phyloP scores from a whole-genome alignment of 2,888 invertebrate species.

The Tetrapedia diversipes region DNA sequence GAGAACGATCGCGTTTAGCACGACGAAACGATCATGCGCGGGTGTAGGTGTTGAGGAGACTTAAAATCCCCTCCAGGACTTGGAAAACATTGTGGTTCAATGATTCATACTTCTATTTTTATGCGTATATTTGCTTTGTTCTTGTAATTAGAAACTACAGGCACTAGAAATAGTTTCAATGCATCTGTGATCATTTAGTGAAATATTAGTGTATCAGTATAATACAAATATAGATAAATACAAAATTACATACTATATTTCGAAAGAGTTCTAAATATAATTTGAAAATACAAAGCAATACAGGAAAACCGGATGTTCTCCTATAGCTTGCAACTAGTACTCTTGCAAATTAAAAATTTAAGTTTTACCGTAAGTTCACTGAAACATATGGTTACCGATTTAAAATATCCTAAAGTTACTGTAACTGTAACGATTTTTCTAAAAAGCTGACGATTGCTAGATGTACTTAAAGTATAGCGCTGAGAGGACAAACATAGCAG shows the following conservation, averaged over 20 bases:
- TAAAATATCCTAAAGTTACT: not conserved
- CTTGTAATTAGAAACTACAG: not conserved
- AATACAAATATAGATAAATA: too few species aligned
- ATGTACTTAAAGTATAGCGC: conserved; percentile 14
- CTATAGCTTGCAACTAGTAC: too few species aligned
- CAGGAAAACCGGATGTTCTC: not conserved
- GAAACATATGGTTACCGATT: not conserved
- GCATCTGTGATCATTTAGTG: not conserved
- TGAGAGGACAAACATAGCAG: conserved; percentile 35
- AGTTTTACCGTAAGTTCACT: not conserved
- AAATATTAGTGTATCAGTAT: too few species aligned
- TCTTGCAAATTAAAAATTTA: not conserved
- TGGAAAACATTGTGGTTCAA: conserved; percentile 9
- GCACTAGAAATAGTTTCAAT: not conserved
- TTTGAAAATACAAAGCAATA: too few species aligned
- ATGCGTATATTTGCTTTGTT: conserved; percentile 3
- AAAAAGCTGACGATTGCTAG: not conserved
- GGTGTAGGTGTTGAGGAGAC: conserved; percentile 52
- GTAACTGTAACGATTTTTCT: not conserved
- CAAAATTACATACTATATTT: too few species aligned
- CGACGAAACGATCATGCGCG: conserved; percentile 52
- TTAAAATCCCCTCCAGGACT: conserved; percentile 6
- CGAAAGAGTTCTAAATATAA: too few species aligned
- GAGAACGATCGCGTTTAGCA: conserved; percentile 60
- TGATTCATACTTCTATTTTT: conserved; percentile 43